phyloP scores from a whole-genome alignment of 2,888 invertebrate genomes.

The Crematogaster levior region DNA sequence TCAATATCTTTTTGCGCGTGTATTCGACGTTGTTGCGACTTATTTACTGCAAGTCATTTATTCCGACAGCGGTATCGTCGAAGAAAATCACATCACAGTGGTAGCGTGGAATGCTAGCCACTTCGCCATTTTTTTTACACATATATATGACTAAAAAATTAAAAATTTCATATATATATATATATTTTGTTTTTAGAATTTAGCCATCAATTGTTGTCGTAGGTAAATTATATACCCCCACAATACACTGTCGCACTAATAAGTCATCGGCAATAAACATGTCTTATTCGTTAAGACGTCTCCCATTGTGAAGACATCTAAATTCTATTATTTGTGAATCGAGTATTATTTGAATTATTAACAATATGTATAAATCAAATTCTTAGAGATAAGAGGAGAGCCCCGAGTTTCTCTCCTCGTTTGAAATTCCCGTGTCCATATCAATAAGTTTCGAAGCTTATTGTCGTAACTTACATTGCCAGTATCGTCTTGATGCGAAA shows the following conservation, averaged over 20 bases:
- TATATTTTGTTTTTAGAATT: not conserved
- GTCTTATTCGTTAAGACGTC: not conserved
- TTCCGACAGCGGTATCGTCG: constrained; percentile 1
- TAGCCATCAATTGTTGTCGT: not conserved
- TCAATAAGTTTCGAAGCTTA: not conserved
- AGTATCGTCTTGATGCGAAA: constrained; percentile 7
- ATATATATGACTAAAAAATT: not conserved
- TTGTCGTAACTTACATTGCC: constrained; percentile 12
- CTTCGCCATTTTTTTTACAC: not conserved
- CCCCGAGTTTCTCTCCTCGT: constrained; percentile 7
- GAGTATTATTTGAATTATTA: not conserved
- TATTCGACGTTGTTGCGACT: constrained; percentile 29
- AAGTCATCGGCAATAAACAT: not conserved
- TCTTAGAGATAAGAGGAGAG: not conserved
- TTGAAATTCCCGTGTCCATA: not conserved
- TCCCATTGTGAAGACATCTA: not conserved
- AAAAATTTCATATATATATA: not conserved
- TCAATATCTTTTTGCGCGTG: constrained; percentile 11
- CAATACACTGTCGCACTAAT: not conserved
- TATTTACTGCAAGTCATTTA: constrained; percentile 34
- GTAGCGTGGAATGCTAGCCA: not conserved
- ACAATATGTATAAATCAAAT: not conserved
- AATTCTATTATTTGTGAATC: not conserved
- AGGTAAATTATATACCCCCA: not conserved
- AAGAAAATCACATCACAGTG: not conserved